Evolutionary conservation across 2,888 invertebrate species (phyloP).

Genomic region (Parapristionchus giblindavisi): DNA sequence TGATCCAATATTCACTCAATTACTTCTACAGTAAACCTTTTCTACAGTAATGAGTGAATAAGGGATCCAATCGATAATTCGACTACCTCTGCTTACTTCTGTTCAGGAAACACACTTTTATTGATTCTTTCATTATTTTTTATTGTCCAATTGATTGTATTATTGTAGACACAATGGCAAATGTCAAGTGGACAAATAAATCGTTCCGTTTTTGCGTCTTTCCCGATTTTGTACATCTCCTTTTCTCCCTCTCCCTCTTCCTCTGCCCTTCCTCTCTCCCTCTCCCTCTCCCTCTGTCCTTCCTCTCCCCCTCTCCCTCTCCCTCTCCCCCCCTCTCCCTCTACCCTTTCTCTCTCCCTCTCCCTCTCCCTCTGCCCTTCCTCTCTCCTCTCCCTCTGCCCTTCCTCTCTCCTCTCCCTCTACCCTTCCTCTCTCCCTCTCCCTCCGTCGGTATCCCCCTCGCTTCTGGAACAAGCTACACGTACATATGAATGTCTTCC

Average conservation of each 20-base stretch:
- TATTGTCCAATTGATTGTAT: too few relatives aligned
- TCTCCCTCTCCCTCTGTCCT: background rate
- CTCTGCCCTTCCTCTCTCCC: constrained; percentile 1
- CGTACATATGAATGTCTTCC: too few relatives aligned
- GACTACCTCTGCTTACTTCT: too few relatives aligned
- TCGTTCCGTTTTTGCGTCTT: constrained; percentile 24
- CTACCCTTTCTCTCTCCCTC: constrained; percentile 15
- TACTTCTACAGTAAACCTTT: too few relatives aligned
- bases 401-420: constrained; percentile 12
- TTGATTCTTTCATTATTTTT: too few relatives aligned
- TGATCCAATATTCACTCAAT: too few relatives aligned
- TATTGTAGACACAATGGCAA: background rate
- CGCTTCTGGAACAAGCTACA: too few relatives aligned
- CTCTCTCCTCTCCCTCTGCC: constrained; percentile 5
- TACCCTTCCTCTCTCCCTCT: background rate
- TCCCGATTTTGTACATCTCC: background rate
- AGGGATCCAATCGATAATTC: too few relatives aligned
- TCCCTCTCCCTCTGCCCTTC: constrained; percentile 9
- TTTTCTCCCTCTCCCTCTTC: background rate
- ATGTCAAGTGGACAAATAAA: constrained; percentile 1
- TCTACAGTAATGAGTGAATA: too few relatives aligned
- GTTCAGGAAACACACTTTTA: too few relatives aligned
- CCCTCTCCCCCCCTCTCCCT: background rate
- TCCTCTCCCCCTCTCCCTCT: background rate
- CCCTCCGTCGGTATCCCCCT: background rate